These are phyloP conservation scores for Falco cherrug DNA, from an alignment of 2,797 vertebrate genomes.

Conservation along the genomic window DNA sequence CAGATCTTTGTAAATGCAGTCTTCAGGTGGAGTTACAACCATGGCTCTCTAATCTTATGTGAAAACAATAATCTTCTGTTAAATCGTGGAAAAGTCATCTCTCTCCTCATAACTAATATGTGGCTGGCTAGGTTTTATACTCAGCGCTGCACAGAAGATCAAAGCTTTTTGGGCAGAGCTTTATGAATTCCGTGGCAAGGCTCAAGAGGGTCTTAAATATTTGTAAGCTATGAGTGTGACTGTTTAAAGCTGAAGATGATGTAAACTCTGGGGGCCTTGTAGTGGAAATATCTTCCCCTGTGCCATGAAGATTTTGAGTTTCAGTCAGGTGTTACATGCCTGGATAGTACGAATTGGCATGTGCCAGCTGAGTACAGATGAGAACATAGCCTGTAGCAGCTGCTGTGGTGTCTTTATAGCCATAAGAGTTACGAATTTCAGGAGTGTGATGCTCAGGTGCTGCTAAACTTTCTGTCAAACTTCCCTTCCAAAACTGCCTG, in stretches of 20 bases:
- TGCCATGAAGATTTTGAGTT: background rate
- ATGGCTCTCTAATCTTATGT: background rate
- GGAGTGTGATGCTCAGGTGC: accelerated
- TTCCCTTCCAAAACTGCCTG: background rate
- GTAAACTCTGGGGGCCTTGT: background rate
- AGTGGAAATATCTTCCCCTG: background rate
- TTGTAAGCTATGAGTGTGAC: background rate
- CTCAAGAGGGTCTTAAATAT: background rate
- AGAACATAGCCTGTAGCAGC: background rate
- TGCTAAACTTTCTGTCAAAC: background rate
- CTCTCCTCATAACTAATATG: background rate
- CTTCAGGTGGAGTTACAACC: background rate
- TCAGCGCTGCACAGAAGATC: background rate
- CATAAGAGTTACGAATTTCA: background rate
- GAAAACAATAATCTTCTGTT: background rate
- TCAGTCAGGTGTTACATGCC: background rate
- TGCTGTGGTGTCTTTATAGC: background rate
- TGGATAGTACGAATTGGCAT: background rate
- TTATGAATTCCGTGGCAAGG: background rate
- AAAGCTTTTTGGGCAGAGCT: background rate
- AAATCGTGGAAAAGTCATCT: background rate
- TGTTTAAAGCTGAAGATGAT: background rate
- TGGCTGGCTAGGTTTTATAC: background rate
- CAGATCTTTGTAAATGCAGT: background rate
- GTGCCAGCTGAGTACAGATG: background rate